Conservation (phyloP, 2,113 vertebrate species). For the Lutjanus erythropterus region DNA sequence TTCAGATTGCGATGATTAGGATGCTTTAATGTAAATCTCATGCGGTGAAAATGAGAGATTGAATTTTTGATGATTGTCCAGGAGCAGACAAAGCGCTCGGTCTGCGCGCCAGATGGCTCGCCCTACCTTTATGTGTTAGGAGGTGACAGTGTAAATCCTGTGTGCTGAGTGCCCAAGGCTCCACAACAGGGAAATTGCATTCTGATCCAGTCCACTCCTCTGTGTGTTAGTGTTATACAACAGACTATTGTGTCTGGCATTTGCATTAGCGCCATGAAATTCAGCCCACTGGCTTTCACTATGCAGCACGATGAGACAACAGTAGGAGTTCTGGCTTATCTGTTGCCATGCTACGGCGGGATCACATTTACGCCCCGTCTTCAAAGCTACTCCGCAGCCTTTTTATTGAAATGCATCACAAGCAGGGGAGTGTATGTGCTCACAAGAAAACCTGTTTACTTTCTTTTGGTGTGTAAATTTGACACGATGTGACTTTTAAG, state of each 20-base stretch:
- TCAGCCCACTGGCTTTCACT: slow-evolving; percentile 65
- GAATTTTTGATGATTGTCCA: slow-evolving; percentile 51
- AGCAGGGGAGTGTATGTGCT: slow-evolving; percentile 20
- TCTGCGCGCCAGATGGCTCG: slow-evolving; percentile 52
- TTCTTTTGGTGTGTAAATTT: slow-evolving; percentile 39
- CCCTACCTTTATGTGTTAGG: slow-evolving; percentile 50
- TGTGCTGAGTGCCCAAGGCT: slow-evolving; percentile 55
- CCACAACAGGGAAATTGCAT: slow-evolving; percentile 72
- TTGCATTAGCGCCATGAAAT: slow-evolving; percentile 79
- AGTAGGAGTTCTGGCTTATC: slow-evolving; percentile 66
- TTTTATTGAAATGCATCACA: slow-evolving; percentile 50
- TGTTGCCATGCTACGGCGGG: slow-evolving; percentile 56
- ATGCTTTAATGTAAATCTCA: slow-evolving; percentile 14
- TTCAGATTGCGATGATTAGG: background rate
- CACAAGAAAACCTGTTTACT: slow-evolving; percentile 39
- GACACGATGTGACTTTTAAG: slow-evolving; percentile 46
- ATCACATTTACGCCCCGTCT: slow-evolving; percentile 48
- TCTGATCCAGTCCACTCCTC: slow-evolving; percentile 69
- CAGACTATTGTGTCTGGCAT: slow-evolving; percentile 79
- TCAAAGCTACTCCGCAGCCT: slow-evolving; percentile 46
- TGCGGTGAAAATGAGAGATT: slow-evolving; percentile 26
- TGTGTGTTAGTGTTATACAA: slow-evolving; percentile 76
- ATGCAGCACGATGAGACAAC: slow-evolving; percentile 60
- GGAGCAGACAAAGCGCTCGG: slow-evolving; percentile 38
- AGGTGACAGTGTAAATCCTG: slow-evolving; percentile 65